phyloP scores from a whole-genome alignment of 2,113 vertebrate genomes.

The Brachyistius frenatus region DNA sequence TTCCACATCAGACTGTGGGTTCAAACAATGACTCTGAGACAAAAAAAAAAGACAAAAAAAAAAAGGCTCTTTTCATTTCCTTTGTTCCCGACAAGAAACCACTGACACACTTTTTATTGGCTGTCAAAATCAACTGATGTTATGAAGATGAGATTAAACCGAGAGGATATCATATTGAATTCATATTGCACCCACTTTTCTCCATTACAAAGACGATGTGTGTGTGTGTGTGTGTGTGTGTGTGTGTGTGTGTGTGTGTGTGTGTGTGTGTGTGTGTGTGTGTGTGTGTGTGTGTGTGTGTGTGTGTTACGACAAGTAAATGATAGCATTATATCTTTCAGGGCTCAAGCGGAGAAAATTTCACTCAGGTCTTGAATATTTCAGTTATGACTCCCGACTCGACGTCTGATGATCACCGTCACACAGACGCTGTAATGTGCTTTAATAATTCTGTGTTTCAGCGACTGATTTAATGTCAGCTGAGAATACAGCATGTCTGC shows the following conservation, averaged over 20 bases:
- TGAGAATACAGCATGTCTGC: constrained; percentile 4
- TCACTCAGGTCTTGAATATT: constrained; percentile 27
- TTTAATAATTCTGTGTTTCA: background rate
- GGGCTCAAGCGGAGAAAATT: constrained; percentile 1
- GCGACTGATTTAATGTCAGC: background rate
- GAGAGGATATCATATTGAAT: constrained; percentile 4
- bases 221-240: background rate
- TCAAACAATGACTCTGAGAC: constrained; percentile 1
- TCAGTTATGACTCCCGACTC: background rate
- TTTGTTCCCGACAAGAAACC: constrained; percentile 22
- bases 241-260: background rate
- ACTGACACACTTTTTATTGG: constrained; percentile 1
- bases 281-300: background rate
- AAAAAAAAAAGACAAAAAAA: background rate
- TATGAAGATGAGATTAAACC: constrained; percentile 8
- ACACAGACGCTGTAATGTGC: background rate
- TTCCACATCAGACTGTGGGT: constrained; percentile 13
- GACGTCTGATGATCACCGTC: background rate
- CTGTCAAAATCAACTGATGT: constrained; percentile 1
- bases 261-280: background rate
- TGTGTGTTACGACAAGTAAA: constrained; percentile 3
- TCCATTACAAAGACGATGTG: background rate
- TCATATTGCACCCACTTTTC: background rate
- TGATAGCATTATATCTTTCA: background rate
- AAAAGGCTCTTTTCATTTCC: constrained; percentile 26